Percentiles rank a stretch among this genome's conserved stretches.
Conservation (phyloP, 2,888 invertebrate genomes). For the Drepanosiphum platanoidis region DNA sequence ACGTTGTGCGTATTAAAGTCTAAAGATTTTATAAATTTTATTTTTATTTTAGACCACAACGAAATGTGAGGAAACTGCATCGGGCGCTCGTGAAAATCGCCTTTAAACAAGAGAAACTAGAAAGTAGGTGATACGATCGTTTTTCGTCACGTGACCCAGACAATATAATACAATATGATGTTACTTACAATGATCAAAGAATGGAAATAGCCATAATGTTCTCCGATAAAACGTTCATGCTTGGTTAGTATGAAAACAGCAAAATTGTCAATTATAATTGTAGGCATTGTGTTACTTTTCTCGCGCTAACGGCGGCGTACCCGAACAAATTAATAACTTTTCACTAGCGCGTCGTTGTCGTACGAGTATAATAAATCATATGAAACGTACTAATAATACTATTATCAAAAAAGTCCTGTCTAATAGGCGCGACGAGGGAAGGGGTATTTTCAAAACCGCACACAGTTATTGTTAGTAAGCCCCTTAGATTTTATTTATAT, state of each 20-base stretch:
- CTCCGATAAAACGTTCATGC: background rate
- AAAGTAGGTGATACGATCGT: constrained; percentile 30
- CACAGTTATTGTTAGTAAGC: too few species aligned
- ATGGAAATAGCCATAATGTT: constrained; percentile 36
- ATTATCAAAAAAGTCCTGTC: too few species aligned
- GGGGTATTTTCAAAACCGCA: too few species aligned
- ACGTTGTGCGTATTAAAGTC: background rate
- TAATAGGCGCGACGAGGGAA: too few species aligned
- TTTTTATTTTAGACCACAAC: too few species aligned
- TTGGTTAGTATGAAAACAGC: background rate
- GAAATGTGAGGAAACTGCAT: background rate
- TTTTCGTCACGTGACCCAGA: constrained; percentile 18
- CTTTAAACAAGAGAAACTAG: constrained; percentile 17
- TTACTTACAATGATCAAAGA: constrained; percentile 39
- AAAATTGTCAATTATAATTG: background rate
- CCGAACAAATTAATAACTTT: too few species aligned
- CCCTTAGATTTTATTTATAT: too few species aligned
- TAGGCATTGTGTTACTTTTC: background rate
- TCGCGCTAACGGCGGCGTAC: too few species aligned
- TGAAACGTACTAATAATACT: too few species aligned
- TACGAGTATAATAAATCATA: too few species aligned
- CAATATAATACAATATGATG: constrained; percentile 2
- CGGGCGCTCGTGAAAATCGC: constrained; percentile 33
- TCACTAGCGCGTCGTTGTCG: too few species aligned
- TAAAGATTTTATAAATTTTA: too few species aligned